Percentiles rank a stretch among this genome's conserved stretches.
phyloP scores from a whole-genome alignment of 1,140 invertebrate genomes.

The Dufourea novaeangliae region DNA sequence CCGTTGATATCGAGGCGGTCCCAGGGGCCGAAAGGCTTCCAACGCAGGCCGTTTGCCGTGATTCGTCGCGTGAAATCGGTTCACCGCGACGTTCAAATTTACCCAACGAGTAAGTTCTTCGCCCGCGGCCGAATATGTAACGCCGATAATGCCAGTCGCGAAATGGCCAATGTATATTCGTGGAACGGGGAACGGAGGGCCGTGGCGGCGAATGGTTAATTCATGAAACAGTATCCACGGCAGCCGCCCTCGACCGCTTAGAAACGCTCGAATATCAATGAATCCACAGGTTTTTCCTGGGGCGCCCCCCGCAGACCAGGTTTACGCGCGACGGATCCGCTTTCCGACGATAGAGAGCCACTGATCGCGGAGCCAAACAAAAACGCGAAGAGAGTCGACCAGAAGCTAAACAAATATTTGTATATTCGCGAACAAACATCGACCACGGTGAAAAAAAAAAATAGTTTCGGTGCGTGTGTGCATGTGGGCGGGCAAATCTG shows the following conservation, averaged over 20 bases:
- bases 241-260: conserved; percentile 34
- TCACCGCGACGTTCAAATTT: neutral
- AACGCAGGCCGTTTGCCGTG: no score
- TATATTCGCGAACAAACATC: conserved; percentile 15
- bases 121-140: conserved; percentile 32
- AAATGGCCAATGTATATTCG: conserved; percentile 45
- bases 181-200: conserved; percentile 12
- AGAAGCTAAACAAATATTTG: conserved; percentile 29
- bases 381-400: neutral
- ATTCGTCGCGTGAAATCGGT: conserved; percentile 48
- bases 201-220: conserved; percentile 64
- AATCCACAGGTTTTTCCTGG: conserved; percentile 50
- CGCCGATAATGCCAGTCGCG: conserved; percentile 54
- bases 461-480: neutral
- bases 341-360: conserved; percentile 2
- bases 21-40: no score
- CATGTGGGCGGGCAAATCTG: neutral
- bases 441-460: neutral
- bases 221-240: conserved; percentile 65
- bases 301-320: no score
- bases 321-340: neutral
- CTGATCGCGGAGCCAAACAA: neutral
- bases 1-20: no score
- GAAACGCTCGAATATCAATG: conserved; percentile 57
- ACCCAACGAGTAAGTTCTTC: neutral